Base-by-base conservation (phyloP, 2,797 vertebrate species). In the Phoeniculus purpureus region DNA sequence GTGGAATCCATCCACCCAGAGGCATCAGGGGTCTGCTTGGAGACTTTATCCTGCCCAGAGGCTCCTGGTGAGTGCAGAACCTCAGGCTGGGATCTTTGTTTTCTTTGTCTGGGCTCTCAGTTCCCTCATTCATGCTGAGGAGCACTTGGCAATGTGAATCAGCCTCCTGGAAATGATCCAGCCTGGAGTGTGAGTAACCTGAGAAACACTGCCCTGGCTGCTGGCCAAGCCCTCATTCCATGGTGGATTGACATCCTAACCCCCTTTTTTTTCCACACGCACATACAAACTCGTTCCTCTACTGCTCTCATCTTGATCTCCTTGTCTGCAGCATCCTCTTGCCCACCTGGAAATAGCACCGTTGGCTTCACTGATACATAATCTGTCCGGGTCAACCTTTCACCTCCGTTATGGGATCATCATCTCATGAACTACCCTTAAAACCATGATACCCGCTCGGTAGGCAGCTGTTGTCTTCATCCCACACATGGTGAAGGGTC, bases 141-240 rank as follows among this genome's bases (percentile, higher is more conserved):
- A 56, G 68, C 34, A 7, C 40, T 92, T 61, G 48, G 66, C 34
- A 27, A 13, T 21, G 51, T 20, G 43, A 70, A 47, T 23, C 55
- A 64, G 64, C 34, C 18, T 56, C 55, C 61, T 94, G 90, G 87
- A 81, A 70, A 65, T 59, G 52, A 43, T 72, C 80, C 90, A 90
- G 52, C 51, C 47, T 5, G 37, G 43, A 47, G 37, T 11, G 20
- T 15, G 40, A 77, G 74, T 34, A 67, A 81, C 82, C 58, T 52
- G 81, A 93, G 92, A 73, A 81, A 74, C 23, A 48, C 79, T 29
- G 61, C 34, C 22, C 71, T 81, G 87, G 75, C 93, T 73, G 70
- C 66, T 15, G 11, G 86, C 82, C 82, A 48, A 43, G 47, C n/a
- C 45, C 26, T 68, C 61, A 31, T 27, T 29, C 6, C 3, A 62